Base-by-base conservation (phyloP, 2,113 vertebrate species). In the Holacanthus passer region DNA sequence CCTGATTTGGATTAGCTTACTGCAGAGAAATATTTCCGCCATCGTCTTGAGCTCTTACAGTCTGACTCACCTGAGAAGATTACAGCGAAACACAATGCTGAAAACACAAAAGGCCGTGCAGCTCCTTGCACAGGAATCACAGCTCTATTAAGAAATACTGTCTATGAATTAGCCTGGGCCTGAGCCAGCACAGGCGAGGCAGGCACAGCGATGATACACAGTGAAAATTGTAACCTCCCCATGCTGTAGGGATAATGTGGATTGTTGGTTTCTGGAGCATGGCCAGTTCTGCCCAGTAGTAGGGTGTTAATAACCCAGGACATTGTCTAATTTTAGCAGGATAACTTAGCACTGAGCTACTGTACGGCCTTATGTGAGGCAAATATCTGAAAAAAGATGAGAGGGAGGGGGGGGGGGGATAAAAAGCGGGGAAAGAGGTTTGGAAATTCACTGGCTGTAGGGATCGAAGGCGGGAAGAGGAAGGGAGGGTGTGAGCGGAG, bases 251-350 rank as follows among this genome's bases (percentile, higher is more conserved):
- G 79, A 79, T 77, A 85, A 87, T 85, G 65, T 80, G 75, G 50
- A 87, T 62, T 85, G 82, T 82, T 80, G 59, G 63, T 64, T 88
- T 64, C 55, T 92, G 89, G 87, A 91, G 50, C 52, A 58, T 19
- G 59, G 85, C 89, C 93, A 92, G 60, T 39, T 64, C 53, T 77
- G 58, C 73, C 86, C 71, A 67, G 79, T 79, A 71, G 66, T 72
- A 73, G 73, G 65, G 68, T 79, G 84, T 85, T 92, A 90, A 91
- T 89, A 90, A 88, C 73, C 73, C 66, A 56, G 70, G 79, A 67
- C 78, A 65, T 59, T 22, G 39, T 87, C 88, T 86, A 86, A 82
- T 88, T 88, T 89, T 86, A 93, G 82, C 76, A 79, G 59, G 52
- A 64, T 76, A 68, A 86, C 70, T 89, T 76, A 66, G 72, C 24